These are phyloP conservation scores for Epistrophe grossulariae DNA, from an alignment of 2,888 invertebrate genomes.

Conservation along the genomic window DNA sequence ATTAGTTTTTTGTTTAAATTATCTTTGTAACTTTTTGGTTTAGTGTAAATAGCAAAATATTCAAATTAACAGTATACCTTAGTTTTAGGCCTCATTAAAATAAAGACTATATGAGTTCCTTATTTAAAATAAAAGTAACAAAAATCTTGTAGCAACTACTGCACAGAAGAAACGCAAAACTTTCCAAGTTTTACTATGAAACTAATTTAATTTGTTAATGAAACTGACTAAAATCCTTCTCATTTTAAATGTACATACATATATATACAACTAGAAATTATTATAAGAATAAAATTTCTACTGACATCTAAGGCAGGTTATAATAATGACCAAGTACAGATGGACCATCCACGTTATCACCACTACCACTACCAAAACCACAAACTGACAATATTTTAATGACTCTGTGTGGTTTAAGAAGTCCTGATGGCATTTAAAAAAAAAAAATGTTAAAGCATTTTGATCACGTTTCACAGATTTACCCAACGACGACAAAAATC, in stretches of 20 bases:
- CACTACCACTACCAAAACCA: no score
- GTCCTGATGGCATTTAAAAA: not conserved
- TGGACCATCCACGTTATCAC: not conserved
- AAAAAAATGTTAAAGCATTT: constrained; percentile 6
- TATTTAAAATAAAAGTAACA: not conserved
- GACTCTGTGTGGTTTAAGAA: constrained; percentile 16
- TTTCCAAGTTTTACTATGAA: not conserved
- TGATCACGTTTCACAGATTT: constrained; percentile 27
- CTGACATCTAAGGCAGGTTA: not conserved
- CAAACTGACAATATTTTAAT: constrained; percentile 26
- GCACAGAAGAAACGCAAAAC: not conserved
- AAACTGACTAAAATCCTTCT: not conserved
- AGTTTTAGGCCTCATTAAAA: not conserved
- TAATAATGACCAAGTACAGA: not conserved
- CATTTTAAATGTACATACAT: no score
- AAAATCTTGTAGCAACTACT: not conserved
- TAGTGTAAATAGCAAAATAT: no score
- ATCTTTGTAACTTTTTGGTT: no score
- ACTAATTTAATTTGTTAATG: not conserved
- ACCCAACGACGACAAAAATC: not conserved
- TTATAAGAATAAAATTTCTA: not conserved
- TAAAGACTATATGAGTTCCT: not conserved
- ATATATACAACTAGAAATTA: not conserved
- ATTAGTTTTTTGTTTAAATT: no score
- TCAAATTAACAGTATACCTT: no score